Percentiles rank a stretch among this genome's conserved stretches.
Conservation (phyloP, 2,797 vertebrate species). For the Hypotaenidia okinawae region DNA sequence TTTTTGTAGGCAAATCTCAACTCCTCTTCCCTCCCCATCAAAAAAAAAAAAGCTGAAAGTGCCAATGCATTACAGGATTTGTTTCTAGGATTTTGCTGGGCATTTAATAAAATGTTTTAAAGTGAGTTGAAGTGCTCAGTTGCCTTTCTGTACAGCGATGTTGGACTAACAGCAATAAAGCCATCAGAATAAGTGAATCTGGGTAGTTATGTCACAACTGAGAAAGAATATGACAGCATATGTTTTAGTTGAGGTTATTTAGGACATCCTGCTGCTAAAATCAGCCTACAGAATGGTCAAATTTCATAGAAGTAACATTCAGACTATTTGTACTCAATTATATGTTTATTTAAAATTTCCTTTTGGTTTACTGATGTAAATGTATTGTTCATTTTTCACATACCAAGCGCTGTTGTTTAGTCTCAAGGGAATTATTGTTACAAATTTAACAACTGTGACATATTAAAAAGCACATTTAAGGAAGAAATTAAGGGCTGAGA, state of each 20-base stretch:
- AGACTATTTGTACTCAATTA: constrained; percentile 66
- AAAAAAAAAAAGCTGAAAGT: not conserved
- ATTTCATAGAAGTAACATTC: constrained; percentile 58
- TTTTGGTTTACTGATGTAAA: constrained; percentile 68
- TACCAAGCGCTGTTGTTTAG: constrained; percentile 74
- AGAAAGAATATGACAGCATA: constrained; percentile 29
- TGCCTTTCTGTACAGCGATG: not conserved
- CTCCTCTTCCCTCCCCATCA: not conserved
- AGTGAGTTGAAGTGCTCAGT: not conserved
- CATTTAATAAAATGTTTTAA: not conserved
- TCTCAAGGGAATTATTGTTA: constrained; percentile 77
- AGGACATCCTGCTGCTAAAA: constrained; percentile 53
- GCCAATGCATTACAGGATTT: not conserved
- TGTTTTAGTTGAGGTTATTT: constrained; percentile 57
- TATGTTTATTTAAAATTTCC: constrained; percentile 74
- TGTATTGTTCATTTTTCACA: constrained; percentile 80
- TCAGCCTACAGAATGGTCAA: constrained; percentile 47
- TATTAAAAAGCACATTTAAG: constrained; percentile 80
- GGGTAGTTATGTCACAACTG: constrained; percentile 20
- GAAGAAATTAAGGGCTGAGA: constrained; percentile 75
- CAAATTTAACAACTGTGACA: constrained; percentile 79
- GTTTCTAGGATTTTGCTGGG: constrained; percentile 28
- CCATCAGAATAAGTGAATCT: constrained; percentile 31
- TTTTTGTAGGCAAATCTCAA: not conserved
- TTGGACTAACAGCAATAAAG: constrained; percentile 34